phyloP scores from a whole-genome alignment of 2,888 invertebrate species.

The Cancer borealis region DNA sequence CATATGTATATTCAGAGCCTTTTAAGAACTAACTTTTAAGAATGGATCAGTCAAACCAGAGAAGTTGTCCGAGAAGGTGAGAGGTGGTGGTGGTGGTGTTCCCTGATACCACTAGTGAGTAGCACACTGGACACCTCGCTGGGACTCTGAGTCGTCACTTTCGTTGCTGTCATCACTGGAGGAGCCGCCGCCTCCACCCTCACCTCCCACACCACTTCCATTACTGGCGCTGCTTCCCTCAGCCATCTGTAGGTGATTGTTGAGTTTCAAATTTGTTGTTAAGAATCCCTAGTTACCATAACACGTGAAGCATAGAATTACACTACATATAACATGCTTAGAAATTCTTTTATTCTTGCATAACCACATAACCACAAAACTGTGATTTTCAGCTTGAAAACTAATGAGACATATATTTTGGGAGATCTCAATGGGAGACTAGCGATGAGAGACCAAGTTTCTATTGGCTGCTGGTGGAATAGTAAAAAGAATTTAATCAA shows the following conservation, averaged over 20 bases:
- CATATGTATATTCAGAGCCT: background rate
- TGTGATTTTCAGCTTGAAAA: too few relatives aligned
- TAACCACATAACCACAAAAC: too few relatives aligned
- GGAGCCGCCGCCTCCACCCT: conserved; percentile 58
- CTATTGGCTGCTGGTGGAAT: too few relatives aligned
- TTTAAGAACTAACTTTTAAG: background rate
- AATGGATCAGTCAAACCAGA: background rate
- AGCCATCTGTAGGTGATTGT: background rate
- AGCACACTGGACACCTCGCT: conserved; percentile 68
- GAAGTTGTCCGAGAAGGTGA: conserved; percentile 8
- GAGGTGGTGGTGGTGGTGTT: background rate
- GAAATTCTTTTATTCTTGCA: too few relatives aligned
- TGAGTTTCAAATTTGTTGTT: background rate
- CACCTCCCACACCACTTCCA: conserved; percentile 56
- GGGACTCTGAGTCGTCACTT: conserved; percentile 69
- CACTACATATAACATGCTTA: too few relatives aligned
- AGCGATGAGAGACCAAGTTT: too few relatives aligned
- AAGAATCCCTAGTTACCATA: background rate
- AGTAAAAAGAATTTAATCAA: too few relatives aligned
- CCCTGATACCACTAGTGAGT: conserved; percentile 60
- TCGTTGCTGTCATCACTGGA: conserved; percentile 72
- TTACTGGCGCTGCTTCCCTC: conserved; percentile 5
- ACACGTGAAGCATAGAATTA: background rate
- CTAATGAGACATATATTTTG: too few relatives aligned
- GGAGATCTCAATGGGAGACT: too few relatives aligned